A percentile compares a stretch with the other conserved stretches of the same genome.
phyloP scores from a whole-genome alignment of 2,888 invertebrate species.

The Ptilodon capucinus region DNA sequence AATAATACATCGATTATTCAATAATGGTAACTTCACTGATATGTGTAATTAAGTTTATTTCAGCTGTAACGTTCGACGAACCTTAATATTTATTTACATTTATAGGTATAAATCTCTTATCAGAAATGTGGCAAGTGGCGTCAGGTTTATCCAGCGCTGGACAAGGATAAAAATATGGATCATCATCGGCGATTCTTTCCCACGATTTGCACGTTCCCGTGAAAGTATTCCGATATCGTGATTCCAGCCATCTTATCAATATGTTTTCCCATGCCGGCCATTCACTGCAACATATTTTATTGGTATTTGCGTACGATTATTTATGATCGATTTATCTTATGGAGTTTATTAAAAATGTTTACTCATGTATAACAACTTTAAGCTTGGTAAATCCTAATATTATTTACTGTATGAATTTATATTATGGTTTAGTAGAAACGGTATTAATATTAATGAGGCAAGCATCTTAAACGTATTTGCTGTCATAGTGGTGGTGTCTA shows the following conservation, averaged over 20 bases:
- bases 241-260: conserved; percentile 61
- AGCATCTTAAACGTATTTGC: background rate
- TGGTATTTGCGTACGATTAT: conserved; percentile 53
- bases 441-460: no score
- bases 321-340: conserved; percentile 18
- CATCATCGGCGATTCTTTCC: conserved; percentile 54
- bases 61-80: conserved; percentile 5
- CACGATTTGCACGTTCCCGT: conserved; percentile 60
- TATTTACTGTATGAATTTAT: no score
- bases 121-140: conserved; percentile 41
- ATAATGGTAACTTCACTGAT: no score
- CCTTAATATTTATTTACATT: conserved; percentile 30
- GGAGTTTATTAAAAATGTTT: conserved; percentile 6
- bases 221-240: conserved; percentile 61
- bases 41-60: no score
- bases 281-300: conserved; percentile 46
- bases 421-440: no score
- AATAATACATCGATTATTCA: no score
- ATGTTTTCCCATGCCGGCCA: conserved; percentile 59
- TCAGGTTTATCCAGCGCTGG: conserved; percentile 35
- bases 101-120: conserved; percentile 35
- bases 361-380: background rate
- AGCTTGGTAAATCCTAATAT: background rate
- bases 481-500: background rate
- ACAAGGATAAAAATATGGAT: conserved; percentile 47